Percentiles rank a stretch among this genome's conserved stretches.
Conservation (phyloP, 2,113 vertebrate species). For the Micronycteris hirsuta region DNA sequence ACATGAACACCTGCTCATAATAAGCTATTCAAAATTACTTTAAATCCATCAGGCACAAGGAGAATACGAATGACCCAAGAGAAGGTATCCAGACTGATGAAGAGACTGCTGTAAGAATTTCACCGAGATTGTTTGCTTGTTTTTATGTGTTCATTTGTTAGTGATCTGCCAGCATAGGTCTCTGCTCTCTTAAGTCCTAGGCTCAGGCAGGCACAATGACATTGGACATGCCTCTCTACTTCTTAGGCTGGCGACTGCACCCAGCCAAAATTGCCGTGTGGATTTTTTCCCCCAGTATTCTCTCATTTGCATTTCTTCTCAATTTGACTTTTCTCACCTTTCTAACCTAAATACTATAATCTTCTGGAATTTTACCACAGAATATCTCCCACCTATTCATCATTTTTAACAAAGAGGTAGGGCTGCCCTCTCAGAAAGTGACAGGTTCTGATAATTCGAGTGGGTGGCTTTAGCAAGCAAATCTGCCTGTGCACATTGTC, state of each 20-base stretch:
- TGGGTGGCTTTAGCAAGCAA: not conserved
- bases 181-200: not conserved
- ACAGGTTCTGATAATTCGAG: not conserved
- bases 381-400: not conserved
- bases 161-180: not conserved
- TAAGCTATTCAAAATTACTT: conserved; percentile 55
- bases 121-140: not conserved
- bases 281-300: not conserved
- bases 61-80: conserved; percentile 49
- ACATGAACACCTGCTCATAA: conserved; percentile 61
- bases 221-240: not conserved
- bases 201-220: not conserved
- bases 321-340: not conserved
- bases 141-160: too few relatives aligned
- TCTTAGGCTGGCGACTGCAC: not conserved
- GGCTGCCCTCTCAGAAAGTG: not conserved
- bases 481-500: not conserved
- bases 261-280: not conserved
- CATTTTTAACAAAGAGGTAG: conserved; percentile 21
- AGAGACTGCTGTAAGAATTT: not conserved
- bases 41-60: conserved; percentile 34
- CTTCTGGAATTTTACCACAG: not conserved
- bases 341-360: conserved; percentile 24
- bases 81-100: not conserved
- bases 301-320: not conserved